These are phyloP conservation scores for Agrilus planipennis DNA, from an alignment of 1,140 invertebrate species.

Conservation along the genomic window DNA sequence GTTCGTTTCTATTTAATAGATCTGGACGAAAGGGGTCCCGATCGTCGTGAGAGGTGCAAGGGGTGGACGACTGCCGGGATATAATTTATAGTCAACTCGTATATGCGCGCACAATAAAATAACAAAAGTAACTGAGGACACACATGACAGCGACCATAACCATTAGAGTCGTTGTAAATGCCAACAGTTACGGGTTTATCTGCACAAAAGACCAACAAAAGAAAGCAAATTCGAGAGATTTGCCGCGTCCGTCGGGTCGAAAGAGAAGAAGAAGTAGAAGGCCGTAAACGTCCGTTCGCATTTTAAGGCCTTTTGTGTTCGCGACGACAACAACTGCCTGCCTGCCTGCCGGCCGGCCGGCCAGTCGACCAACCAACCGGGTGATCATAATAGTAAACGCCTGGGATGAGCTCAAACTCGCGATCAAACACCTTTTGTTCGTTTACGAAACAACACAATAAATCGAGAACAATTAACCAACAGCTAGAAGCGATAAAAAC, in stretches of 20 bases:
- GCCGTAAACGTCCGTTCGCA: slow-evolving; percentile 23
- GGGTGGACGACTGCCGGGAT: too few species aligned
- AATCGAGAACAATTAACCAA: too few species aligned
- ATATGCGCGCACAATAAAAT: slow-evolving; percentile 14
- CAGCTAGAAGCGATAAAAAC: too few species aligned
- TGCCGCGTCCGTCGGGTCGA: too few species aligned
- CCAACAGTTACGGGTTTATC: slow-evolving; percentile 26
- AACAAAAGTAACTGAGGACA: slow-evolving; percentile 14
- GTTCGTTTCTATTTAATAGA: too few species aligned
- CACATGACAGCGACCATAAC: slow-evolving; percentile 23
- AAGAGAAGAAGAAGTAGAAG: too few species aligned
- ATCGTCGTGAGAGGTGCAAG: too few species aligned
- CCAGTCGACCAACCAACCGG: too few species aligned
- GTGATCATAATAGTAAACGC: too few species aligned
- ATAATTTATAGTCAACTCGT: slow-evolving; percentile 16
- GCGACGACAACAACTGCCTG: too few species aligned
- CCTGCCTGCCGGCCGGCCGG: too few species aligned
- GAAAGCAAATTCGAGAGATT: slow-evolving; percentile 26
- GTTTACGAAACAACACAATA: slow-evolving; percentile 1
- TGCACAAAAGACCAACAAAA: slow-evolving; percentile 22
- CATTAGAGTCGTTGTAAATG: slow-evolving; percentile 25
- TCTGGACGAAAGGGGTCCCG: too few species aligned
- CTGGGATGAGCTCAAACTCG: slow-evolving; percentile 8
- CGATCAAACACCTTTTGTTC: background rate
- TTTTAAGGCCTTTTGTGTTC: slow-evolving; percentile 20